These are phyloP conservation scores for Creontiades dilutus DNA, from an alignment of 2,888 invertebrate genomes.

Conservation along the genomic window DNA sequence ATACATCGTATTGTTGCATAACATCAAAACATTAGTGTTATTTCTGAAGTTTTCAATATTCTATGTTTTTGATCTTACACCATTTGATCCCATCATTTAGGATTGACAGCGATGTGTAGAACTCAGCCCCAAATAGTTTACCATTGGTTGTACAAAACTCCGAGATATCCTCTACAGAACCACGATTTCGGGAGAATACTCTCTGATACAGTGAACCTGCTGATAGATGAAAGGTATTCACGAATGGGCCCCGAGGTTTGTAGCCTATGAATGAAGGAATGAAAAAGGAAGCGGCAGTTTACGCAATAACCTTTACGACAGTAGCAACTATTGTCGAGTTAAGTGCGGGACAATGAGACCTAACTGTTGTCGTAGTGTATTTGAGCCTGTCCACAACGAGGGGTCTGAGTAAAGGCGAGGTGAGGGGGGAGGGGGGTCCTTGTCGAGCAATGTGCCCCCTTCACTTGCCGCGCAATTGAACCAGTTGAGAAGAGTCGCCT, in stretches of 20 bases:
- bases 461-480: constrained; percentile 62
- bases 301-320: constrained; percentile 58
- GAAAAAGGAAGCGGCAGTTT: constrained; percentile 51
- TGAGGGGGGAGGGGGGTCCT: background rate
- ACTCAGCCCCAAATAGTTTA: too few relatives aligned
- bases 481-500: constrained; percentile 56
- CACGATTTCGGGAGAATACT: too few relatives aligned
- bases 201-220: background rate
- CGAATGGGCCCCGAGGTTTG: background rate
- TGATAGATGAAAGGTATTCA: constrained; percentile 8
- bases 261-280: background rate
- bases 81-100: too few relatives aligned
- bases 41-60: too few relatives aligned
- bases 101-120: too few relatives aligned
- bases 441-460: constrained; percentile 16
- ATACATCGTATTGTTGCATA: too few relatives aligned
- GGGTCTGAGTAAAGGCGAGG: background rate
- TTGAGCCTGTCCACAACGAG: constrained; percentile 35
- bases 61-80: too few relatives aligned
- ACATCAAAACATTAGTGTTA: too few relatives aligned
- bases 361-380: constrained; percentile 35
- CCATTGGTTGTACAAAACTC: too few relatives aligned
- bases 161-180: too few relatives aligned
- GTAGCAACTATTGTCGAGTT: constrained; percentile 53
- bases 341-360: constrained; percentile 59